Evolutionary conservation across 1,140 invertebrate species (phyloP).

Genomic region (Bombus terrestris): DNA sequence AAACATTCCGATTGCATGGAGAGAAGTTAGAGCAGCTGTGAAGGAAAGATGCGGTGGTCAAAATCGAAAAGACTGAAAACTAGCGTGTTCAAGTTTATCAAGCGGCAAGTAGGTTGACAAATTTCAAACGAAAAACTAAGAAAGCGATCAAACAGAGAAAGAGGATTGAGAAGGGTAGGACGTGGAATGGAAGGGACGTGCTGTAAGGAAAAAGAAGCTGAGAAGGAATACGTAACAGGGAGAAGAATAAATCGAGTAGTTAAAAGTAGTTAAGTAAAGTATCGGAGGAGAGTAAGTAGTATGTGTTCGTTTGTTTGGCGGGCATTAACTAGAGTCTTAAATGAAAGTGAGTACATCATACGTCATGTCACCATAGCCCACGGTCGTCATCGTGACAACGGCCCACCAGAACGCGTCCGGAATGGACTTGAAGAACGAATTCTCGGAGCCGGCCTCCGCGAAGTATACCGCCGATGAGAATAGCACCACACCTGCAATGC

Average conservation of each 20-base stretch:
- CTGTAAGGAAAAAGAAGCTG: not conserved
- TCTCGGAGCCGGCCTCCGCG: conserved; percentile 97
- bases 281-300: conserved; percentile 38
- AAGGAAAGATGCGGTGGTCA: conserved; percentile 6
- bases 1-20: conserved; percentile 1
- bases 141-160: conserved; percentile 29
- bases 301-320: conserved; percentile 71
- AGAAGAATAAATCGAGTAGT: not conserved
- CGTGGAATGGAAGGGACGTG: not conserved
- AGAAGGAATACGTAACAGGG: not conserved
- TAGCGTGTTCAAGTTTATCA: conserved; percentile 32
- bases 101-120: conserved; percentile 17
- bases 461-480: conserved; percentile 99
- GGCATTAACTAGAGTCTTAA: conserved; percentile 85
- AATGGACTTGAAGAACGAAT: conserved; percentile 98
- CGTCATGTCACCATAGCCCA: conserved; percentile 99
- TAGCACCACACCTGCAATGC: conserved; percentile 95
- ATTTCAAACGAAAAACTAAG: not conserved
- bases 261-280: conserved; percentile 16
- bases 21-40: not conserved
- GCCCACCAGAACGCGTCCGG: conserved; percentile 99
- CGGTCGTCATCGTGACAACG: conserved; percentile 90
- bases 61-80: conserved; percentile 14
- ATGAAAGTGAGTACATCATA: conserved; percentile 91
- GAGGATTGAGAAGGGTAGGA: not conserved